Evolutionary conservation across 2,113 vertebrate species (phyloP).

Genomic region (Centropristis striata): DNA sequence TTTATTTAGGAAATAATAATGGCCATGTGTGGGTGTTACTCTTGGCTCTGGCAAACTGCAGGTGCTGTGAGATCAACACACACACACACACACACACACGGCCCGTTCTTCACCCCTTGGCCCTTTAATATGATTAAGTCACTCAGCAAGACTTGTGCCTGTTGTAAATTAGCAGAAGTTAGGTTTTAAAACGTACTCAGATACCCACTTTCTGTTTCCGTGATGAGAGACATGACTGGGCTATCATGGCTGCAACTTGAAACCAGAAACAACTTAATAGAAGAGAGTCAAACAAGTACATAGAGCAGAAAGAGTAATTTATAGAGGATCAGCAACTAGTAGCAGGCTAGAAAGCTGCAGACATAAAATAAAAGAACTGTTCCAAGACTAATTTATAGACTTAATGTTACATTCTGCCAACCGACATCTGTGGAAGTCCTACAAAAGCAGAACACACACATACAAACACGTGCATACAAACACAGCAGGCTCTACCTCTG

Average conservation of each 20-base stretch:
- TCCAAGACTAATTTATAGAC: conserved; percentile 4
- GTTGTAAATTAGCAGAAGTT: conserved; percentile 38
- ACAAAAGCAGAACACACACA: conserved; percentile 12
- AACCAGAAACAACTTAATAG: background rate
- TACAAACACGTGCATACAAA: conserved; percentile 26
- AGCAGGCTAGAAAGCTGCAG: conserved; percentile 16
- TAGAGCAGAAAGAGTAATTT: background rate
- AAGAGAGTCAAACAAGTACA: background rate
- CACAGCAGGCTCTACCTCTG: conserved; percentile 49
- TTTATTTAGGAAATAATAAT: conserved; percentile 27
- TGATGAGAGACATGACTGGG: background rate
- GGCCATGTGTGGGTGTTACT: conserved; percentile 1
- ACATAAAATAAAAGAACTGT: background rate
- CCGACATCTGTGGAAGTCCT: conserved; percentile 29
- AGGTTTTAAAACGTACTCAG: conserved; percentile 16
- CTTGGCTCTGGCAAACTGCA: conserved; percentile 35
- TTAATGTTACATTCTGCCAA: background rate
- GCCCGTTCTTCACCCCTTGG: background rate
- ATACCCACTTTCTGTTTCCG: conserved; percentile 27
- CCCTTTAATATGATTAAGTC: conserved; percentile 20
- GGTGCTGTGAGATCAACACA: conserved; percentile 30
- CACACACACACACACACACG: background rate
- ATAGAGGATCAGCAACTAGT: background rate
- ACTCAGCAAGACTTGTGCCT: background rate
- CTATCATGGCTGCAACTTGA: background rate